Conservation (phyloP, 2,797 vertebrate species). For the Galagoides demidoff region DNA sequence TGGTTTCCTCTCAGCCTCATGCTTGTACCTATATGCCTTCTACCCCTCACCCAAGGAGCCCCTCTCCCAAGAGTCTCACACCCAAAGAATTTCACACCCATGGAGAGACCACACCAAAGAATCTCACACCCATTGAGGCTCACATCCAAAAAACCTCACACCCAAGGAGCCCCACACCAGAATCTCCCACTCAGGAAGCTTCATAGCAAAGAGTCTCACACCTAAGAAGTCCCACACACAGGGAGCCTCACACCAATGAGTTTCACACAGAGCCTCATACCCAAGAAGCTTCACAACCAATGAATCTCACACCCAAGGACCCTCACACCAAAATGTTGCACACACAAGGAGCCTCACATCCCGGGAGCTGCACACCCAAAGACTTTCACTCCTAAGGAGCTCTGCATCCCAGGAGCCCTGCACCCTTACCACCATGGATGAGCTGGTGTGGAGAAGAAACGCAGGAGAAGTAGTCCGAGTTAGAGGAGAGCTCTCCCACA, state of each 20-base stretch:
- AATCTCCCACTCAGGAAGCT: neutral
- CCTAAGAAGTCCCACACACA: neutral
- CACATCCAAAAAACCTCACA: neutral
- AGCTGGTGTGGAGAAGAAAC: slow-evolving; percentile 66
- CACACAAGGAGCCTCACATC: neutral
- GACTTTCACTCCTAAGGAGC: neutral
- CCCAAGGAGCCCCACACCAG: neutral
- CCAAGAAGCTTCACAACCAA: neutral
- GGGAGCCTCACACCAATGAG: no score
- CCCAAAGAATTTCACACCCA: neutral
- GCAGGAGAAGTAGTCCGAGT: slow-evolving; percentile 73
- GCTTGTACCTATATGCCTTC: neutral
- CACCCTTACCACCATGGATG: slow-evolving; percentile 41
- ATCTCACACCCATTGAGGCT: neutral
- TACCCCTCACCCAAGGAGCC: neutral
- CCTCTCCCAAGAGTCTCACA: neutral
- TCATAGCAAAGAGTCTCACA: neutral
- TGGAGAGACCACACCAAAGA: neutral
- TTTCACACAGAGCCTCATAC: neutral
- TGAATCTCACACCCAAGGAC: neutral
- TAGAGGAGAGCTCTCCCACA: slow-evolving; percentile 50
- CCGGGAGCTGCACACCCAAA: neutral
- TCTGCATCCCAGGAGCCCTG: neutral
- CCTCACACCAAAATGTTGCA: neutral
- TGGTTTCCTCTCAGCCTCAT: neutral